Percentiles rank a stretch among this genome's conserved stretches.
Evolutionary conservation across 2,113 vertebrate genomes (phyloP).

Genomic region (Tragelaphus buxtoni): DNA sequence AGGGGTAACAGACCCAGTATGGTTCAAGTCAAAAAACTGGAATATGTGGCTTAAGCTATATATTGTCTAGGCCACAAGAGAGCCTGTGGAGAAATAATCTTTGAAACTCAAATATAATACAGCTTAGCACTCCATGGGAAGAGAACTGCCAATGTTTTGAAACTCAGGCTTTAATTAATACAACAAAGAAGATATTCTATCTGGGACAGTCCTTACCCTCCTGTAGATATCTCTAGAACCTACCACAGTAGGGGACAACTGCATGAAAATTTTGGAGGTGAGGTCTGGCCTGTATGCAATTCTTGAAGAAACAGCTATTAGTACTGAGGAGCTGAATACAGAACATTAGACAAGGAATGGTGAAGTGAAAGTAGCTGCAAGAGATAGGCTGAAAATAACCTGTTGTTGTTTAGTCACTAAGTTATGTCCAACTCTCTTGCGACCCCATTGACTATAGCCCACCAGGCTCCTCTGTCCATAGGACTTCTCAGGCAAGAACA

Average conservation of each 20-base stretch:
- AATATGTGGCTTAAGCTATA: neutral
- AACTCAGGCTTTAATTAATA: neutral
- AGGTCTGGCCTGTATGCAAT: neutral
- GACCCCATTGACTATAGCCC: neutral
- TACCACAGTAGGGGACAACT: neutral
- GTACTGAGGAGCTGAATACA: neutral
- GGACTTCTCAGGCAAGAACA: neutral
- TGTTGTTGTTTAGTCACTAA: neutral
- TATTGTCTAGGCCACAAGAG: neutral
- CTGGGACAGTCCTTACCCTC: neutral
- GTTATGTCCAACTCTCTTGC: neutral
- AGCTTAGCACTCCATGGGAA: neutral
- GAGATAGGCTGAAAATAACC: neutral
- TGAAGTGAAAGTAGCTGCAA: neutral
- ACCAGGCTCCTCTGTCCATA: neutral
- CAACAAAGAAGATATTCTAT: neutral
- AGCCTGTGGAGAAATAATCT: neutral
- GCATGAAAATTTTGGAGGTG: neutral
- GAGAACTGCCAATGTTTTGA: neutral
- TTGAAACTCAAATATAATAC: neutral
- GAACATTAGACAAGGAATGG: neutral
- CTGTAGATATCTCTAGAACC: neutral
- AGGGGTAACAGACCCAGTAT: neutral
- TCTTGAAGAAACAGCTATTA: neutral
- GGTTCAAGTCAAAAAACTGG: neutral